A percentile compares a stretch with the other conserved stretches of the same genome.
Conservation (phyloP, 1,140 invertebrate species). For the Parapsyche elsis region DNA sequence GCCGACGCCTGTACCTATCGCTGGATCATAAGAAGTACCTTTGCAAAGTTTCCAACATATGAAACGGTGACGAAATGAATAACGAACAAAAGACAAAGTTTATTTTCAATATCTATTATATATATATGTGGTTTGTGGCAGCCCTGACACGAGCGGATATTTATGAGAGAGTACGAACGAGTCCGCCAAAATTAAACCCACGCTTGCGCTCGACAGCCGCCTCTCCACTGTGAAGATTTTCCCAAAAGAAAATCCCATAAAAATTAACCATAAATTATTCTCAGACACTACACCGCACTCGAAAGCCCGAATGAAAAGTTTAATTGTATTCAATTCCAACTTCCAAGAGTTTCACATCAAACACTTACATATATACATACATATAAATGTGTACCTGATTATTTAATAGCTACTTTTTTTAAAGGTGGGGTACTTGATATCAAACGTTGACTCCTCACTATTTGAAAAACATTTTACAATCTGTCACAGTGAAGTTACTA, state of each 20-base stretch:
- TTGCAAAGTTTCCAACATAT: too few species aligned
- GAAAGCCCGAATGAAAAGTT: neutral
- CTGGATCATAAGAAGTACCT: too few species aligned
- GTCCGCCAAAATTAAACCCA: conserved; percentile 35
- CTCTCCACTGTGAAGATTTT: conserved; percentile 24
- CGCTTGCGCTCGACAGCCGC: conserved; percentile 20
- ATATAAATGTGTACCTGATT: neutral
- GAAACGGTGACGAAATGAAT: too few species aligned
- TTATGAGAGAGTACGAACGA: conserved; percentile 34
- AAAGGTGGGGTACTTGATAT: too few species aligned
- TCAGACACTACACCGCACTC: neutral
- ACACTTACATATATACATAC: neutral
- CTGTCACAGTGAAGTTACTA: too few species aligned
- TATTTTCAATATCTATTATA: neutral
- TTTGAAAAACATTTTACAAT: too few species aligned
- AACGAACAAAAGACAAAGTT: too few species aligned
- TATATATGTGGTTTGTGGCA: neutral
- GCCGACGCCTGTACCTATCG: too few species aligned
- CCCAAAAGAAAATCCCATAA: conserved; percentile 29
- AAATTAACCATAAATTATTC: conserved; percentile 44
- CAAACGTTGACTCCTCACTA: too few species aligned
- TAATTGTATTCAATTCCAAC: neutral
- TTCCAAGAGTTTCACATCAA: too few species aligned
- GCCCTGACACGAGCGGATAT: conserved; percentile 23
- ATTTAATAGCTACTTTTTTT: neutral